phyloP scores from a whole-genome alignment of 2,888 invertebrate genomes.

The Trissolcus brochymenae region DNA sequence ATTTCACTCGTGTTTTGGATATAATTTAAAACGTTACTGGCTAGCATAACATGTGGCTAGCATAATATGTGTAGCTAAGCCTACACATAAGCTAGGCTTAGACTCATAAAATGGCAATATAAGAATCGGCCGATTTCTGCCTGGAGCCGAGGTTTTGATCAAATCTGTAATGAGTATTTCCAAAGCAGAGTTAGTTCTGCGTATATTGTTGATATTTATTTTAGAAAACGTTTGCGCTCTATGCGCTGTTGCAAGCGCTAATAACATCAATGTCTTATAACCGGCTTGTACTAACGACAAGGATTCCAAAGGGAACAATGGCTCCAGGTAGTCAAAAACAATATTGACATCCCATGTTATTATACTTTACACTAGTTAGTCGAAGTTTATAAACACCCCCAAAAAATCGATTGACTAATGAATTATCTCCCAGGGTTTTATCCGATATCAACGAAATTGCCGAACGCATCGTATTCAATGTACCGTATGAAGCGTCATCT shows the following conservation, averaged over 20 bases:
- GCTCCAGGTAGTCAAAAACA: conserved; percentile 20
- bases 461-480: conserved; percentile 15
- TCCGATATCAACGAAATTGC: conserved; percentile 10
- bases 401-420: neutral
- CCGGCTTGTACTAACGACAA: conserved; percentile 11
- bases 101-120: conserved; percentile 24
- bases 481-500: conserved; percentile 23
- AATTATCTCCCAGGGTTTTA: conserved; percentile 3
- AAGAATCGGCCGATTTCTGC: conserved; percentile 33
- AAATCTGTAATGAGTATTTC: conserved; percentile 37
- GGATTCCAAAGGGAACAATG: conserved; percentile 10
- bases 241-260: conserved; percentile 18
- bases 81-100: conserved; percentile 22
- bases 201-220: conserved; percentile 29
- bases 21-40: conserved; percentile 21
- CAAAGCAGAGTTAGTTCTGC: conserved; percentile 8
- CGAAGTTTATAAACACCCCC: too few relatives aligned
- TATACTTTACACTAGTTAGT: too few relatives aligned
- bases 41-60: too few relatives aligned
- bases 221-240: conserved; percentile 34
- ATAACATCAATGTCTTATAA: conserved; percentile 16
- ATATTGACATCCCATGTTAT: too few relatives aligned
- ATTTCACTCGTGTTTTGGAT: conserved; percentile 5
- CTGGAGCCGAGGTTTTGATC: conserved; percentile 39
- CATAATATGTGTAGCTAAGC: too few relatives aligned